Base-by-base conservation (phyloP, 2,797 vertebrate genomes). In the Lithobates sylvaticus region DNA sequence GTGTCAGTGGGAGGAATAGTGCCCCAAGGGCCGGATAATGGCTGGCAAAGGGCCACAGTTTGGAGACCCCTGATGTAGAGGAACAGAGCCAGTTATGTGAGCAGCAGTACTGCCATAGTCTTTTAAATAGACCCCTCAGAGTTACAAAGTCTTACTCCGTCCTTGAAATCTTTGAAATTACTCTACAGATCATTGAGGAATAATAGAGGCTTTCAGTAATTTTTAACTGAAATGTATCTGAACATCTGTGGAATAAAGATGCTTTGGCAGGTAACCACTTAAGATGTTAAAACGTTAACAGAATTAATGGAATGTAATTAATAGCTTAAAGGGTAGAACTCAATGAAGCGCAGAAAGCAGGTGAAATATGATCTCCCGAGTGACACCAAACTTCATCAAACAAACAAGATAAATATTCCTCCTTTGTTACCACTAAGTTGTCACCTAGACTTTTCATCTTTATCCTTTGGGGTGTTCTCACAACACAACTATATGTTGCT, bases 301-400 rank as follows among this genome's bases (percentile, higher is more conserved):
- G 27, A 72, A 73, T 81, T 58, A 81, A 81, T 81, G 69, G 79
- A 81, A 39, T 81, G 50, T 72, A 81, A 81, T 81, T 81, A 81
- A 81, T 54, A 72, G 32, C 69, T 58, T 58, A 58, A 81, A 73
- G 26, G 64, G 18, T 18, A 79, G 68, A 68, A 69, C 26, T 29
- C 77, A 32, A 2, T 58, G 47, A 61, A 64, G 79, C 47, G 47
- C 32, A 72, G n/a, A 21, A 36, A 73, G 44, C 7, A 54, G 12
- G 34, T 58, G 50, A 81, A 73, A 72, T 61, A 73, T 81, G 50
- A 61, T 72, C 79, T 61, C 50, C 69, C 23, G 26, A 71, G 47
- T 73, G 47, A 81, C 79, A 42, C 2, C 29, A n/a, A 7, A 58
- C 78, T 71, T 81, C 68, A 71, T 81, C 8, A 81, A 47, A 81